phyloP scores from a whole-genome alignment of 2,888 invertebrate genomes.

The Drosophila mulleri region DNA sequence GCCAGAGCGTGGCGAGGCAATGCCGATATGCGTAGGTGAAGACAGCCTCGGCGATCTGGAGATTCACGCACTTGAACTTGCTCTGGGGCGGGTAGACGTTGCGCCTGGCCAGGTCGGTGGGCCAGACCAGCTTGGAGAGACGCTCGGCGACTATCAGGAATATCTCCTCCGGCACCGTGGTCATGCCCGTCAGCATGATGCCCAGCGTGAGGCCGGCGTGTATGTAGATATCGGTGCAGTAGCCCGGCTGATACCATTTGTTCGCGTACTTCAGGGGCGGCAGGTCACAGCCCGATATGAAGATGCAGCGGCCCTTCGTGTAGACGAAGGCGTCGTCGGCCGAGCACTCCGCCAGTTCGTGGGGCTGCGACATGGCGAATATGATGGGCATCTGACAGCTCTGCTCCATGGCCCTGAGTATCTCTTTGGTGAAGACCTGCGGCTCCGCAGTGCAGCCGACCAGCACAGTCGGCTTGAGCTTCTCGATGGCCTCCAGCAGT shows the following conservation, averaged over 20 bases:
- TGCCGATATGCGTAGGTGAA: slow-evolving; percentile 56
- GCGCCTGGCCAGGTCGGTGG: slow-evolving; percentile 51
- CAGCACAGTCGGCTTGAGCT: slow-evolving; percentile 64
- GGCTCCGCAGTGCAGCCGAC: slow-evolving; percentile 47
- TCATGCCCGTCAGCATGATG: slow-evolving; percentile 59
- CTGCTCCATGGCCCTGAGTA: slow-evolving; percentile 66
- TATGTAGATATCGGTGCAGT: slow-evolving; percentile 39
- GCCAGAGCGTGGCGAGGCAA: slow-evolving; percentile 60
- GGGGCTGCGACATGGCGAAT: slow-evolving; percentile 48
- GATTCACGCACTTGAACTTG: slow-evolving; percentile 53
- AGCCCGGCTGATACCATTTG: slow-evolving; percentile 58
- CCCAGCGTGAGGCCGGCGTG: slow-evolving; percentile 55
- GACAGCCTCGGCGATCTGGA: slow-evolving; percentile 54
- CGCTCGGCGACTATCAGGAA: slow-evolving; percentile 64
- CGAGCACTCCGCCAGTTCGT: slow-evolving; percentile 37
- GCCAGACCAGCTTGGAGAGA: slow-evolving; percentile 60
- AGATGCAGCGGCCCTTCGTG: slow-evolving; percentile 67
- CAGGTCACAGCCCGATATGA: slow-evolving; percentile 32
- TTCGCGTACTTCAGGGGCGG: slow-evolving; percentile 65
- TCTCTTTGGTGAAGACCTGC: slow-evolving; percentile 45
- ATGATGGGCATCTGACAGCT: slow-evolving; percentile 53
- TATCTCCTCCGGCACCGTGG: slow-evolving; percentile 56
- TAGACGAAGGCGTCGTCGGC: slow-evolving; percentile 61
- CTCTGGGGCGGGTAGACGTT: slow-evolving; percentile 60
- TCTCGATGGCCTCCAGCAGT: slow-evolving; percentile 36